These are phyloP conservation scores for Leucopsar rothschildi DNA, from an alignment of 2,113 vertebrate genomes.

Conservation along the genomic window DNA sequence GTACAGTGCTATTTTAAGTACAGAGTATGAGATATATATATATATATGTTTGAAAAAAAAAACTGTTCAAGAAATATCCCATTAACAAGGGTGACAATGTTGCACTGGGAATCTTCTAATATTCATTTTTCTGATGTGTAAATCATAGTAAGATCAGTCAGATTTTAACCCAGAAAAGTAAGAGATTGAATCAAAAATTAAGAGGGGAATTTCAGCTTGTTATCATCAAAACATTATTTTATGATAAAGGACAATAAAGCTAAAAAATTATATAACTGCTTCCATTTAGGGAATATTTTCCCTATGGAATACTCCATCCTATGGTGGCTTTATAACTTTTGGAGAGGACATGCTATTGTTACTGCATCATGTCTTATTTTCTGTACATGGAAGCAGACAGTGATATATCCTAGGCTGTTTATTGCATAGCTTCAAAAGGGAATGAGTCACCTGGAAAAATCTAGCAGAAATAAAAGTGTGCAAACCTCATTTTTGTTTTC, in stretches of 20 bases:
- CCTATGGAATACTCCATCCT: neutral
- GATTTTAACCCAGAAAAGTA: neutral
- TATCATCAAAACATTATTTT: neutral
- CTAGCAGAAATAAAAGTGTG: neutral
- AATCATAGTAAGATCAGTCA: neutral
- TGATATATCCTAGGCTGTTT: neutral
- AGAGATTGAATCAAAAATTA: neutral
- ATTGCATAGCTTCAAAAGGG: neutral
- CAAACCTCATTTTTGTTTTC: neutral
- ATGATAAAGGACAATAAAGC: neutral
- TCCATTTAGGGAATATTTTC: neutral
- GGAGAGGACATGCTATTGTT: neutral
- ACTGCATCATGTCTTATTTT: neutral
- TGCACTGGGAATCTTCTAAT: neutral
- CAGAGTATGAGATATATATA: too few species aligned
- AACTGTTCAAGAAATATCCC: neutral
- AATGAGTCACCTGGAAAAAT: constrained; percentile 18
- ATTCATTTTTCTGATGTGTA: neutral
- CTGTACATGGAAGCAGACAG: neutral
- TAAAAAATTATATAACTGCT: neutral
- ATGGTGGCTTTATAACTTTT: neutral
- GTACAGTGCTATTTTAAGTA: neutral
- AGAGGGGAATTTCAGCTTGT: neutral
- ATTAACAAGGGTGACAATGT: neutral
- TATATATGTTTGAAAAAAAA: neutral